A percentile compares a stretch with the other conserved stretches of the same genome.
Conservation (phyloP, 2,888 invertebrate genomes). For the Stomorhina lunata region DNA sequence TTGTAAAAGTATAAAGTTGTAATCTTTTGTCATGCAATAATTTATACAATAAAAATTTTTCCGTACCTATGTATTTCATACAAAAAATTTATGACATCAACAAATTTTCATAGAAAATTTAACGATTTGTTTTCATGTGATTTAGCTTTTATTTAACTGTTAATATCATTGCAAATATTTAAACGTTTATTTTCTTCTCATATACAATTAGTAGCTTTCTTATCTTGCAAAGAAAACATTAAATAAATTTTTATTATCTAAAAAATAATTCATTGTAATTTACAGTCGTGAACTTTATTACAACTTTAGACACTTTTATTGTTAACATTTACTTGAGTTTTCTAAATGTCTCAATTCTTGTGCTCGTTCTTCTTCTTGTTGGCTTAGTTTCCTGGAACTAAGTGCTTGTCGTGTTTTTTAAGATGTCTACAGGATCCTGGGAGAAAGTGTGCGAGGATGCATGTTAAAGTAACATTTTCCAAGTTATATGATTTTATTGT, state of each 20-base stretch:
- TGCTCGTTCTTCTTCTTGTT: background rate
- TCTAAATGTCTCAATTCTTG: background rate
- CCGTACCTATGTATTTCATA: no score
- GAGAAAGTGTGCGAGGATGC: background rate
- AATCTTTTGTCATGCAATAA: no score
- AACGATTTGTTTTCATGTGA: no score
- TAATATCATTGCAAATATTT: no score
- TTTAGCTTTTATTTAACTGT: no score
- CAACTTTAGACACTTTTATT: constrained; percentile 23
- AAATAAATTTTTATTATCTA: constrained; percentile 8
- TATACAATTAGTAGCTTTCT: no score
- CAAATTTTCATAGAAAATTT: no score
- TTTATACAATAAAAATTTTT: no score
- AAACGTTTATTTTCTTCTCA: no score
- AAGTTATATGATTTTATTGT: background rate
- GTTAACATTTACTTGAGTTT: constrained; percentile 7
- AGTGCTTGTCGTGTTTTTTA: background rate
- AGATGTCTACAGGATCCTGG: background rate
- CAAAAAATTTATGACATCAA: no score
- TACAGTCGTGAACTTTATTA: constrained; percentile 10
- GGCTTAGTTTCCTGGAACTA: background rate
- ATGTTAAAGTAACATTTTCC: background rate
- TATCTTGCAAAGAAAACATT: no score
- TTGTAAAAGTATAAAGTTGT: no score
- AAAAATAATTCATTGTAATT: constrained; percentile 29